These are phyloP conservation scores for Struthio camelus DNA, from an alignment of 2,113 vertebrate genomes.

Conservation along the genomic window DNA sequence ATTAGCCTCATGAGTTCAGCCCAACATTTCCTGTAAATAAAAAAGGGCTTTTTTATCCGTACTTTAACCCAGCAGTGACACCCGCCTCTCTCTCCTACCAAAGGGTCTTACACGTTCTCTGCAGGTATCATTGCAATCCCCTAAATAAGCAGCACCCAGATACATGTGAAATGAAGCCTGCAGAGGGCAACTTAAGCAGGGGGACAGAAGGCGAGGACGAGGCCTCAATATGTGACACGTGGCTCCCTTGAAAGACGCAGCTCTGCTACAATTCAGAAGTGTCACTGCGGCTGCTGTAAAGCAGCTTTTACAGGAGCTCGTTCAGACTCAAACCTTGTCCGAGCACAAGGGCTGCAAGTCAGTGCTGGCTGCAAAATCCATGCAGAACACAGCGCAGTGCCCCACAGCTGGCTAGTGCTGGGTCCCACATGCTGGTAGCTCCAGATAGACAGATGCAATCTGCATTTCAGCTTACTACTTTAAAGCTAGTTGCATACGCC, in stretches of 20 bases:
- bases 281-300: no score
- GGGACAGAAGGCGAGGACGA: not conserved
- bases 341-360: no score
- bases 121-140: not conserved
- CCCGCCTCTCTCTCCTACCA: not conserved
- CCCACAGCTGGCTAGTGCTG: no score
- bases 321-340: no score
- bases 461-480: not conserved
- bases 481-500: not conserved
- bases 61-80: accelerated
- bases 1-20: not conserved
- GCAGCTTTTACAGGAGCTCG: no score
- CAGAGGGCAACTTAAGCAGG: not conserved
- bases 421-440: not conserved
- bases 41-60: not conserved
- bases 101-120: not conserved
- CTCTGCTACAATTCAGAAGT: no score
- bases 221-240: no score
- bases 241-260: no score
- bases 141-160: not conserved
- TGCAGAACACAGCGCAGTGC: no score
- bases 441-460: not conserved
- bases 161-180: not conserved
- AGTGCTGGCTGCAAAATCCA: no score
- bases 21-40: not conserved